These are phyloP conservation scores for Mastomys natalensis DNA, from an alignment of 2,113 vertebrate genomes.

Conservation along the genomic window DNA sequence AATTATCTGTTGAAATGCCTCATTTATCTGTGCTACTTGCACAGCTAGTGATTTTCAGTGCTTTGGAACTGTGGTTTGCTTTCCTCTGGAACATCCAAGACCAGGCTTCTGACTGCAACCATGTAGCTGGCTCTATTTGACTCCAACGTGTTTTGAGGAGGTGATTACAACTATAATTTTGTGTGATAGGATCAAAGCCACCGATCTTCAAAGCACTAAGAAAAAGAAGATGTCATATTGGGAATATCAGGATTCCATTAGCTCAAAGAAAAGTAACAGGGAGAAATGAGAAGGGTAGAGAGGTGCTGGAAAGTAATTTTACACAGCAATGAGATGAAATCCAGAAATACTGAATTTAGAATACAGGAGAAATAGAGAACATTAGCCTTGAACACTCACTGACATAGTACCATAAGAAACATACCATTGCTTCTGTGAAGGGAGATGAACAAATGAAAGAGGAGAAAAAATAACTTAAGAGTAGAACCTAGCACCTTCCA, in stretches of 20 bases:
- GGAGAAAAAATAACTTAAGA: background rate
- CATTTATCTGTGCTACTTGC: background rate
- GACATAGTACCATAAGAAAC: background rate
- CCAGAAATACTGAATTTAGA: background rate
- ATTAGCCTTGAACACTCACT: background rate
- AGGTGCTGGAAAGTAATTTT: background rate
- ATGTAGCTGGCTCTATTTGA: background rate
- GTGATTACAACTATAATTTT: background rate
- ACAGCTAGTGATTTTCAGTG: background rate
- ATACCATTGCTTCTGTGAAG: background rate
- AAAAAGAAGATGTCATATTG: background rate
- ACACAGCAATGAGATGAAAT: background rate
- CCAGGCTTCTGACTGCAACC: background rate
- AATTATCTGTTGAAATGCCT: constrained; percentile 22
- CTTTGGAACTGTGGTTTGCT: background rate
- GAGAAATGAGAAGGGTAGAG: background rate
- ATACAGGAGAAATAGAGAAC: background rate
- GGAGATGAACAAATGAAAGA: background rate
- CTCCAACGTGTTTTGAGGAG: background rate
- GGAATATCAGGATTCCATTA: background rate
- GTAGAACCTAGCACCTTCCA: background rate
- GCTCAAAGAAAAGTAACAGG: background rate
- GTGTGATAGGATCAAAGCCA: background rate
- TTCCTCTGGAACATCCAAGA: background rate
- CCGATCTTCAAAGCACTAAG: background rate